A percentile compares a stretch with the other conserved stretches of the same genome.
Conservation (phyloP, 1,140 invertebrate species). For the Macrosteles quadrilineatus region DNA sequence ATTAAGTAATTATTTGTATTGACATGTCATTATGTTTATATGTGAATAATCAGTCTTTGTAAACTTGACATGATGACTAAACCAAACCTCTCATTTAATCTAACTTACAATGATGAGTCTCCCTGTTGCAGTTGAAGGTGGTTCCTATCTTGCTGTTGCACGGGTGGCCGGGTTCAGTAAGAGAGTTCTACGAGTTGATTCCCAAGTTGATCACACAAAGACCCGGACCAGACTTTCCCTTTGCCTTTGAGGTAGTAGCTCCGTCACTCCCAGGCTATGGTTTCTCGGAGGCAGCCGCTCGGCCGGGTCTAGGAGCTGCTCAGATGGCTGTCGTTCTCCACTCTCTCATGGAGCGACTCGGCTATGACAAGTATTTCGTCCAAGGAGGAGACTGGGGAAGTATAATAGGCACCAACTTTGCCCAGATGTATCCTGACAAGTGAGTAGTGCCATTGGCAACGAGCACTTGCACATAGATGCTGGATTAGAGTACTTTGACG, state of each 20-base stretch:
- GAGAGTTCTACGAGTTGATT: constrained; percentile 83
- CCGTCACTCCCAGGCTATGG: constrained; percentile 85
- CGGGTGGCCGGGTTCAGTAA: constrained; percentile 88
- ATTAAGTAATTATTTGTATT: too few relatives aligned
- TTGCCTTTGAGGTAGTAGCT: constrained; percentile 77
- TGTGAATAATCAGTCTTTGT: too few relatives aligned
- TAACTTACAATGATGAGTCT: too few relatives aligned
- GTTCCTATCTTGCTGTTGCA: constrained; percentile 69
- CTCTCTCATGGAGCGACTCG: constrained; percentile 80
- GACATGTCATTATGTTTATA: too few relatives aligned
- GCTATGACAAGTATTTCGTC: constrained; percentile 71
- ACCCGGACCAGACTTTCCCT: constrained; percentile 55
- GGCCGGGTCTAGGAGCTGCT: constrained; percentile 61
- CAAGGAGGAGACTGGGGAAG: constrained; percentile 88
- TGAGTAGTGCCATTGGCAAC: too few relatives aligned
- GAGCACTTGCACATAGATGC: too few relatives aligned
- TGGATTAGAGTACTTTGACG: too few relatives aligned
- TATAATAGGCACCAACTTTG: constrained; percentile 60
- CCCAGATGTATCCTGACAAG: constrained; percentile 61
- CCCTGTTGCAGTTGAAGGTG: constrained; percentile 54
- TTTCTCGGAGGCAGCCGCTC: constrained; percentile 69
- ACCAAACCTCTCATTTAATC: too few relatives aligned
- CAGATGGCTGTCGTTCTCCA: constrained; percentile 73
- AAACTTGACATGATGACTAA: too few relatives aligned
- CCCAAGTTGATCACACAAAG: constrained; percentile 64